These are phyloP conservation scores for Salticus scenicus DNA, from an alignment of 2,888 invertebrate species.

Conservation along the genomic window DNA sequence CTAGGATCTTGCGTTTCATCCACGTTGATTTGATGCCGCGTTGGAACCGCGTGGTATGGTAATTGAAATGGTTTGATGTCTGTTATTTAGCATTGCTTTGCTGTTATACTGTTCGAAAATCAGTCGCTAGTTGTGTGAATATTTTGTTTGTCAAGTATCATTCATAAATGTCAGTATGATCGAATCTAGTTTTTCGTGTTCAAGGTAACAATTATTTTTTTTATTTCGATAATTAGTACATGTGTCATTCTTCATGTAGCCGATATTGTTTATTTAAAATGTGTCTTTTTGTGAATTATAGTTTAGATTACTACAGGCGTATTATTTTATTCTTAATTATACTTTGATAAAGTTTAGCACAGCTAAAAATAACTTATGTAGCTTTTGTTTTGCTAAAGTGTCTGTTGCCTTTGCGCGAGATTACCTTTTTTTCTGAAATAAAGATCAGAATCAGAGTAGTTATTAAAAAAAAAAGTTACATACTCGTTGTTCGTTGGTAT, in stretches of 20 bases:
- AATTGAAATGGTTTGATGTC: not conserved
- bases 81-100: conserved; percentile 16
- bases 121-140: not conserved
- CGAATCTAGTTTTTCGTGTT: conserved; percentile 48
- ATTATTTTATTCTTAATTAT: no score
- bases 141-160: not conserved
- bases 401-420: no score
- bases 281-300: no score
- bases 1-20: no score
- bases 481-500: no score
- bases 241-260: not conserved
- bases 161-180: conserved; percentile 25
- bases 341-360: no score
- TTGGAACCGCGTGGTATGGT: conserved; percentile 45
- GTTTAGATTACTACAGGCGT: no score
- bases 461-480: no score
- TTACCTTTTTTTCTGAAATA: no score
- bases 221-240: not conserved
- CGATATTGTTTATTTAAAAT: not conserved
- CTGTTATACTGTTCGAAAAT: not conserved
- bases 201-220: conserved; percentile 25
- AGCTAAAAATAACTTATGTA: no score
- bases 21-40: conserved; percentile 58
- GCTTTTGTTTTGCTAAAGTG: no score
- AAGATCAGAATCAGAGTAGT: no score